phyloP scores from a whole-genome alignment of 1,140 invertebrate species.

The Cyclargus thomasi region DNA sequence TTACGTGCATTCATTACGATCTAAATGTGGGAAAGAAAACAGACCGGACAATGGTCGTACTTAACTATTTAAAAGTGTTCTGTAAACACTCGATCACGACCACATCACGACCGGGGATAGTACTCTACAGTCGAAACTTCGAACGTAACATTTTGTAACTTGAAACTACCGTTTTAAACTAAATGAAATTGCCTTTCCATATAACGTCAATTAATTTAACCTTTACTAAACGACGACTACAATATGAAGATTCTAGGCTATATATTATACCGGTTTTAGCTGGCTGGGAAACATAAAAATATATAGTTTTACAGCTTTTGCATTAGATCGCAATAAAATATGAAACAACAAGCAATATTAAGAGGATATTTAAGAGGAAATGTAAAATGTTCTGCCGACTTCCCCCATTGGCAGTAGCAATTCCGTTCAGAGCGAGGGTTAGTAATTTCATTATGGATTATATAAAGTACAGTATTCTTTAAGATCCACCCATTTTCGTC shows the following conservation, averaged over 20 bases:
- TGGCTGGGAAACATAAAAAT: not conserved
- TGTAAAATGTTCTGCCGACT: conserved; percentile 4
- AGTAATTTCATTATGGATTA: conserved; percentile 18
- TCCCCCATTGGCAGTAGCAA: conserved; percentile 5
- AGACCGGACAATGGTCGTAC: conserved; percentile 29
- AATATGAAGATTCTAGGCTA: too few relatives aligned
- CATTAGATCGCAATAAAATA: not conserved
- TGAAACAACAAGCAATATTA: not conserved
- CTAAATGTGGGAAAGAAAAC: conserved; percentile 26
- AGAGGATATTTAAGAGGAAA: conserved; percentile 6
- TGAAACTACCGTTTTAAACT: too few relatives aligned
- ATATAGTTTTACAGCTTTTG: not conserved
- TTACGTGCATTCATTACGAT: conserved; percentile 14
- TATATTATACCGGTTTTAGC: too few relatives aligned
- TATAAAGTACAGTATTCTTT: conserved; percentile 7
- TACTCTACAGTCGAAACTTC: not conserved
- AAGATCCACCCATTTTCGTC: not conserved
- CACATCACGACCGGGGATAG: conserved; percentile 18
- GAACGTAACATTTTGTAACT: not conserved
- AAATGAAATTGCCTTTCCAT: too few relatives aligned
- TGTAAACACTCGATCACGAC: conserved; percentile 31
- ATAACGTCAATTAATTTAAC: too few relatives aligned
- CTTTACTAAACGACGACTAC: too few relatives aligned
- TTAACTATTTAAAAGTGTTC: conserved; percentile 28
- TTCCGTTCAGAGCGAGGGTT: conserved; percentile 14